Base-by-base conservation (phyloP, 1,140 invertebrate genomes). In the Teleogryllus occipitalis region DNA sequence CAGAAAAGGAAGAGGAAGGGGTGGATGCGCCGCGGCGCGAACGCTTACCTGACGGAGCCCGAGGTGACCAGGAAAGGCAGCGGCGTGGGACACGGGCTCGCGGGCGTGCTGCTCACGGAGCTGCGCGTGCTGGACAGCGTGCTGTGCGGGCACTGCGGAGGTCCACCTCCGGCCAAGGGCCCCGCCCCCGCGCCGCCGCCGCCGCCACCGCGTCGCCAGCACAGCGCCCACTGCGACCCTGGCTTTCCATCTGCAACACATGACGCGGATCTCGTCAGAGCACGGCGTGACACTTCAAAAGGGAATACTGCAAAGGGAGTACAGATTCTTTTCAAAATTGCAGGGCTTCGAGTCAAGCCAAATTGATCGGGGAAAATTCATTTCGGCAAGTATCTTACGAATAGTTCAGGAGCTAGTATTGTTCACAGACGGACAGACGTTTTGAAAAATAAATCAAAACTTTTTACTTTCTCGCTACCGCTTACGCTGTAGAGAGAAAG, bases 31-130 rank as follows among this genome's bases (percentile, higher is more conserved):
- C 65, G 14, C 5, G 0, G 7, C 21, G 39, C 74, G 74, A 21
- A 8, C 27, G 83, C 87, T 89, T 83, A 92, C 91, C 90, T 90
- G 82, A 91, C 88, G 54, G 90, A 91, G 81, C 90, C 90, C 27
- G 91, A 92, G 77, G 89, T 91, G 81, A 93, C 91, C 78, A 92
- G 86, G 84, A 92, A 93, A 39, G 91, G 91, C 87, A 92, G 88
- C 18, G 91, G 91, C n/a, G 91, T 91, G 10, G 91, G 91, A 82
- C 91, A 92, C 4, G 91, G 90, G 39, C 90, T 91, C 78, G 90
- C 84, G 73, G 86, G 90, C 82, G 85, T 90, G 84, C 85, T 89
- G 80, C 90, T 90, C 6, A 92, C 87, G 6, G 89, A 90, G 82
- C 89, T 90, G 78, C 89, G 85, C 7, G 91, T 91, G 78, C 91